Conservation (phyloP, 2,797 vertebrate genomes). For the Sebastiscus tertius region DNA sequence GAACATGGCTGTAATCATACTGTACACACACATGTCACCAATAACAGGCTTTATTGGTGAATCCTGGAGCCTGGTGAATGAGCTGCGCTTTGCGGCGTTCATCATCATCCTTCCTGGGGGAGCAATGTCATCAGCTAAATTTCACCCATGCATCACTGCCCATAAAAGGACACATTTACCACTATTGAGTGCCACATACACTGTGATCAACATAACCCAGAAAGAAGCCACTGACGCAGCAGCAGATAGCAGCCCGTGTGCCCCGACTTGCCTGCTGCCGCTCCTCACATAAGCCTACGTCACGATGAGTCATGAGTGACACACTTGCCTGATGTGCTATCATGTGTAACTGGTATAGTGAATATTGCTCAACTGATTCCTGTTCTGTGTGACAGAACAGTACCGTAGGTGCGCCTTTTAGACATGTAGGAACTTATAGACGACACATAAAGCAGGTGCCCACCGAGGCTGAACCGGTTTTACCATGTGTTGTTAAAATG, state of each 20-base stretch:
- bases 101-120: not conserved
- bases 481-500: not conserved
- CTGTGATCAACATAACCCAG: not conserved
- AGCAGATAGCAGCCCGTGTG: not conserved
- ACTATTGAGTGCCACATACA: not conserved
- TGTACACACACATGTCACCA: not conserved
- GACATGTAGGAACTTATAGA: not conserved
- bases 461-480: not conserved
- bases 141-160: not conserved
- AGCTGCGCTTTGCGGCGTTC: fast-evolving
- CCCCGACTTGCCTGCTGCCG: constrained; percentile 44
- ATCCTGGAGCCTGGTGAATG: not conserved
- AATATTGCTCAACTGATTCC: constrained; percentile 35
- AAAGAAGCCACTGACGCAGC: not conserved
- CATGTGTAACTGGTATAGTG: not conserved
- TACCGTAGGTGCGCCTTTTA: constrained; percentile 12
- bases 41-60: not conserved
- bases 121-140: not conserved
- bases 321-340: constrained; percentile 14
- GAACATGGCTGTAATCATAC: not conserved
- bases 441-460: not conserved
- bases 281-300: constrained; percentile 28
- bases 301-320: constrained; percentile 42
- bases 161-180: not conserved
- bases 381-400: not conserved